Evolutionary conservation across 2,888 invertebrate species (phyloP).

Genomic region (Gibbula magus): DNA sequence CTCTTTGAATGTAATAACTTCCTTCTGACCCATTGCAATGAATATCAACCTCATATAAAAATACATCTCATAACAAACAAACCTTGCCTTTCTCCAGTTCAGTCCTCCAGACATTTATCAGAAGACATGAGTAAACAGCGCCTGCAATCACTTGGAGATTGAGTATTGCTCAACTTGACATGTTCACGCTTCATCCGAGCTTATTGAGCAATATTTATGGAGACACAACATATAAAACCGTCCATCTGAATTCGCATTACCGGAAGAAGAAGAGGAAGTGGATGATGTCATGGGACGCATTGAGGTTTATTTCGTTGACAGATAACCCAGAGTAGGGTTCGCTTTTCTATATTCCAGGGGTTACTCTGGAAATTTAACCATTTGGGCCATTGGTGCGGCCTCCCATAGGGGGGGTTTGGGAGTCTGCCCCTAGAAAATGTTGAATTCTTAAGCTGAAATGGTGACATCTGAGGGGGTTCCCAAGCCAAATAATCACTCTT

Average conservation of each 20-base stretch:
- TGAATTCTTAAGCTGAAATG: no score
- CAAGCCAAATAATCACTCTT: no score
- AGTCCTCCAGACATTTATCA: background rate
- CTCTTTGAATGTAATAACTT: background rate
- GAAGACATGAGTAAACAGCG: background rate
- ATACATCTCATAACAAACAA: background rate
- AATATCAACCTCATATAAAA: no score
- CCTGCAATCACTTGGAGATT: background rate
- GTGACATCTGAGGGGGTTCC: no score
- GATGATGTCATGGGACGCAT: conserved; percentile 19
- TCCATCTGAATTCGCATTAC: conserved; percentile 47
- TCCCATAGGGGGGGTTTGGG: no score
- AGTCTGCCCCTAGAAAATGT: no score
- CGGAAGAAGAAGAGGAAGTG: conserved; percentile 31
- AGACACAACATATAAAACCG: conserved; percentile 40
- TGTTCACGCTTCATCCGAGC: background rate
- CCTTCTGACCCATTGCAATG: no score
- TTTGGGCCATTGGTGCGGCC: no score
- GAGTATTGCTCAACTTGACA: background rate
- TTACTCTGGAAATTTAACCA: no score
- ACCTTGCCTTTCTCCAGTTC: background rate
- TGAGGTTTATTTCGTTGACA: conserved; percentile 41
- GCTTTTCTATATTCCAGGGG: conserved; percentile 10
- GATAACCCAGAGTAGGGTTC: conserved; percentile 26
- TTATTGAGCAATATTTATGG: conserved; percentile 42